Evolutionary conservation across 2,888 invertebrate genomes (phyloP), one percentile per base, ranked within the genome.

Genomic region (Rotaria sp.): DNA sequence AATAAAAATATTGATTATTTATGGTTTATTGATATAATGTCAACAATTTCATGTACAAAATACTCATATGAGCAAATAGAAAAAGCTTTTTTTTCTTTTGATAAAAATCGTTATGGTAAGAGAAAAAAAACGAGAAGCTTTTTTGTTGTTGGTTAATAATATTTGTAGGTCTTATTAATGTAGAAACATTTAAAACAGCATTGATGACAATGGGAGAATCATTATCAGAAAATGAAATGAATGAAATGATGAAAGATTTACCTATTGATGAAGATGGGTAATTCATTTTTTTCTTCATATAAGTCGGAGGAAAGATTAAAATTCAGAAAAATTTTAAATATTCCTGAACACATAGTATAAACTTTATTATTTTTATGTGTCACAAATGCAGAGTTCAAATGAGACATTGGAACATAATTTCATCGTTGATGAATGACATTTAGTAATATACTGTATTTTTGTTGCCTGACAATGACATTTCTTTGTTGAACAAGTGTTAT

Each of bases 241-340:
- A 45, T 10, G 80, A 80, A 80, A 80, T 80, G 45, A 80, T 80
- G n/a, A 80, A 80, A 45, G 80, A 80, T 80, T 45, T 80, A 45
- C 45, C 41, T 26, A n/a, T 80, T 80, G 80, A 80, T n/a, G 80
- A 80, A 80, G 80, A 80, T 80, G 67, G 67, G 67, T 67, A n/a
- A 67, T 15, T 30, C 18, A 5, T 35, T 67, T 35, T 13, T 30
- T 13, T n/a, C n/a, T n/a, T n/a, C n/a, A n/a, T n/a, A n/a, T n/a
- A n/a, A n/a, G n/a, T n/a, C n/a, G n/a, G n/a, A n/a, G n/a, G n/a
- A n/a, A n/a, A n/a, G n/a, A n/a, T n/a, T n/a, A n/a, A n/a, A n/a
- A n/a, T n/a, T n/a, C n/a, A n/a, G n/a, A n/a, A n/a, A n/a, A n/a
- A n/a, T n/a, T n/a, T n/a, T n/a, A n/a, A n/a, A n/a, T n/a, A n/a